phyloP scores from a whole-genome alignment of 2,888 invertebrate genomes.

The Caenorhabditis sp. region DNA sequence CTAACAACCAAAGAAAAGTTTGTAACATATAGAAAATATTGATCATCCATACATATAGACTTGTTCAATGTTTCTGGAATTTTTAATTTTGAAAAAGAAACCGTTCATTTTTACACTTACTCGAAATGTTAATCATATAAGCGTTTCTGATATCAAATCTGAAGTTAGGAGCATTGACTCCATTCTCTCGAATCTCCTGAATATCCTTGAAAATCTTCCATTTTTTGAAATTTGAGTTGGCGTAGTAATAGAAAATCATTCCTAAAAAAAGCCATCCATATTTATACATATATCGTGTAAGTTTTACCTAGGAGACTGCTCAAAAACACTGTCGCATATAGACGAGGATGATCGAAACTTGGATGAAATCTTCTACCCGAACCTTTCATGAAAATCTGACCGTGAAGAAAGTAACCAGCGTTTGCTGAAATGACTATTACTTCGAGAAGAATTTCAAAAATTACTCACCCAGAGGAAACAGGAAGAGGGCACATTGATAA shows the following conservation, averaged over 20 bases:
- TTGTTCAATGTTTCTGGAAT: neutral
- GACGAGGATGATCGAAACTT: neutral
- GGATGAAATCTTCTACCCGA: neutral
- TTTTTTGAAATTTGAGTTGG: neutral
- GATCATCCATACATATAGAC: neutral
- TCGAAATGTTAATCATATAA: neutral
- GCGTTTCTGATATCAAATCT: neutral
- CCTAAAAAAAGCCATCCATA: neutral
- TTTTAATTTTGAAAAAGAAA: neutral
- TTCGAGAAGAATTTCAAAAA: no score
- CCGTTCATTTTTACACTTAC: neutral
- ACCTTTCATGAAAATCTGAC: neutral
- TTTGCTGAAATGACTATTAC: neutral
- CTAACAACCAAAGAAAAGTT: neutral
- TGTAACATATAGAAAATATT: neutral
- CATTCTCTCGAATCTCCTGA: neutral
- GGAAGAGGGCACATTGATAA: neutral
- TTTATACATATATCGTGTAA: neutral
- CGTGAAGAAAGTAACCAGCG: constrained; percentile 1
- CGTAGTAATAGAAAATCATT: neutral
- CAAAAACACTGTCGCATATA: neutral
- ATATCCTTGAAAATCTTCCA: neutral
- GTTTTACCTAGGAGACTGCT: neutral
- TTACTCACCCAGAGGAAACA: neutral
- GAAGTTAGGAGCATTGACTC: neutral